Base-by-base conservation (phyloP, 2,113 vertebrate species). In the Myocastor coypus region DNA sequence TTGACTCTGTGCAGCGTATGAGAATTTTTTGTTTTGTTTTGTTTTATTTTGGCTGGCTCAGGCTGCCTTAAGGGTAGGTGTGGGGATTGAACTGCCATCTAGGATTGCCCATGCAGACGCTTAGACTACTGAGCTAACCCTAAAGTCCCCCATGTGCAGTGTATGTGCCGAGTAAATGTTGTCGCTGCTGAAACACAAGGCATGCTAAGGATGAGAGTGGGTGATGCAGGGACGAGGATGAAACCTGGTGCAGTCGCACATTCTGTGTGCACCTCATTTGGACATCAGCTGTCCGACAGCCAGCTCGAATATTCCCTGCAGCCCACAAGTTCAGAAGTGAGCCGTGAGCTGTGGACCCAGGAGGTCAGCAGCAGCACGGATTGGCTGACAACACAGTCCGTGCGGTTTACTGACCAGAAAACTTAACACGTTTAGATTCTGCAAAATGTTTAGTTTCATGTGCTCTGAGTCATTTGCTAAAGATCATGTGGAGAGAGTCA, bases 321-420 rank as follows among this genome's bases (percentile, higher is more conserved):
- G 63, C 42, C 11, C 1, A 68, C 85, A 42, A 68, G 19, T 57
- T 17, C 42, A 42, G 86, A n/a, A 7, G 84, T 28, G 2, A 89
- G 64, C 57, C 63, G 66, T 8, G 88, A 63, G 42, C n/a, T 24
- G 0, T 14, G 24, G 42, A 9, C 87, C 82, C 88, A n/a, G 22
- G 94, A 95, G 92, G 77, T 68, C 22, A 52, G 57, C 57, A 61
- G 57, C 59, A 61, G 37, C 3, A 0, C 9, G 55, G 64, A 42
- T 32, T 84, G 30, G 55, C 68, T 87, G 81, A 90, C 40, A 57
- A 78, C 69, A 82, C 46, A 81, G 81, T 80, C n/a, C 30, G 7
- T 89, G 91, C 66, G 94, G 83, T 81, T 94, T 66, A 61, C 63
- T 69, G 83, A 91, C 94, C 32, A 78, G 64, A 69, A 63, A 92